Base-by-base conservation (phyloP, 2,888 invertebrate genomes). In the Sarcophaga caerulescens region DNA sequence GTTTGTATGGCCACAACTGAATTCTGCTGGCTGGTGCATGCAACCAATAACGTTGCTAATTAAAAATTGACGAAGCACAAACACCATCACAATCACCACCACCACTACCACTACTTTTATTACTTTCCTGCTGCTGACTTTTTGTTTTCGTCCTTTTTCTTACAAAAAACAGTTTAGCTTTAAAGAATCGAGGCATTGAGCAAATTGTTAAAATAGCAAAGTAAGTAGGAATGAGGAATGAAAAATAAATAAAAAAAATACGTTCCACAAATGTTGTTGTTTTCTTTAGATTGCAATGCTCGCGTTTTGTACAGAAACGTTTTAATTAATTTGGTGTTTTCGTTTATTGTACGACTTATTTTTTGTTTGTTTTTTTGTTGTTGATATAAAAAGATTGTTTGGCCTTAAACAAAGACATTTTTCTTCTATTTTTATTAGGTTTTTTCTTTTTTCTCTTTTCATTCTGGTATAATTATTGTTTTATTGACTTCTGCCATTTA, bases 31-130 rank as follows among this genome's bases (percentile, higher is more conserved):
- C 35, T 35, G 35, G 35, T 35, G 35, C 35, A 35, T 60, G 57
- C 68, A 59, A 69, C 78, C 76, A 79, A 83, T 85, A 71, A 69
- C 35, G 81, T 21, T 73, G 85, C 87, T 88, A 88, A 88, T 88
- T 88, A 88, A 88, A 88, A 88, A 88, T 88, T 88, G 88, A 88
- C 87, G 87, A 84, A 85, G 87, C 89, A 81, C 35, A 35, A 10
- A 35, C 10, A 2, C 35, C 2, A 35, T 1, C 35, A 35, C 35
- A 8, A 35, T 1, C 0, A 10, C 10, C 35, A 6, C 1, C 1
- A 35, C 35, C 35, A 35, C 6, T 1, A 10, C 2, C 35, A 35
- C 35, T 35, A 35, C 35, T 35, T 35, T 35, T 35, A 35, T 35
- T 35, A 35, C 35, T 35, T 88, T 81, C 69, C 84, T 70, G 71